Evolutionary conservation across 2,888 invertebrate species (phyloP), one percentile per base, ranked within the genome.

Genomic region (Amphipoea oculea): DNA sequence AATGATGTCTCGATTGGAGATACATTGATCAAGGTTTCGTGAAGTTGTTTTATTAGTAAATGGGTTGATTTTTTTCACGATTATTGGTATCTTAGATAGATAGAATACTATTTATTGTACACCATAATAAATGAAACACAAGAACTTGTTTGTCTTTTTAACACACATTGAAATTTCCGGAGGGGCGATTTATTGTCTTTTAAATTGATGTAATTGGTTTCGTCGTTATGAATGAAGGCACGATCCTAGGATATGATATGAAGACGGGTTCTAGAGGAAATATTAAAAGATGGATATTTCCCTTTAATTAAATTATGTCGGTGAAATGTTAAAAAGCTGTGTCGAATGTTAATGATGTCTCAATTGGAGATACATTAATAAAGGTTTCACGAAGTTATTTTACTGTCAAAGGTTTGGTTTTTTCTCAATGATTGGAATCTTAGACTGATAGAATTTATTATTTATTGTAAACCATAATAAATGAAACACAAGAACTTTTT

Each of bases 161-260:
- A n/a, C n/a, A n/a, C n/a, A n/a, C n/a, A n/a, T n/a, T n/a, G n/a
- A n/a, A n/a, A n/a, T n/a, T n/a, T n/a, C n/a, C n/a, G n/a, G n/a
- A n/a, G n/a, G n/a, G n/a, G n/a, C n/a, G n/a, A n/a, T n/a, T n/a
- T n/a, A n/a, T n/a, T n/a, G n/a, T n/a, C n/a, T n/a, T n/a, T n/a
- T n/a, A n/a, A n/a, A n/a, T n/a, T n/a, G n/a, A n/a, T n/a, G n/a
- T n/a, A n/a, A n/a, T n/a, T n/a, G n/a, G n/a, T n/a, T n/a, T n/a
- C n/a, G n/a, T n/a, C n/a, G n/a, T n/a, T n/a, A n/a, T n/a, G n/a
- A n/a, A n/a, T n/a, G n/a, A n/a, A n/a, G n/a, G n/a, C n/a, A n/a
- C n/a, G n/a, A n/a, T n/a, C n/a, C n/a, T 23, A 29, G 42, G 23
- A 48, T n/a, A 63, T 29, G 83, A 81, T 86, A 83, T 51, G 23